A percentile compares a stretch with the other conserved stretches of the same genome.
These are phyloP conservation scores for Synanthedon vespiformis DNA, from an alignment of 2,888 invertebrate genomes.

Conservation along the genomic window DNA sequence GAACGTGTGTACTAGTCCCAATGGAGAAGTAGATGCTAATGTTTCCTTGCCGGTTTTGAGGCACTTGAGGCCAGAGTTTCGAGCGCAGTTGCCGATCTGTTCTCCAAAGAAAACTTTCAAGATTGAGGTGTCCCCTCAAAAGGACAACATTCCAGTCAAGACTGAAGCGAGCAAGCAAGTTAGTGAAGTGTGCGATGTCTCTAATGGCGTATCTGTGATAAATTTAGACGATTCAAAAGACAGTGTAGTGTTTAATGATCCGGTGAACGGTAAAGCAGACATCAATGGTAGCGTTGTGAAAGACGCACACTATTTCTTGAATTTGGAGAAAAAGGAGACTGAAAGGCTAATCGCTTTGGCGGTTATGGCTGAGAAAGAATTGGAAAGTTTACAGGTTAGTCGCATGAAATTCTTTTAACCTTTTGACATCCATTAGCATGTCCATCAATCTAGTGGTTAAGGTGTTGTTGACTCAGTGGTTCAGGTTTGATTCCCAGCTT, in stretches of 20 bases:
- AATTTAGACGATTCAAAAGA: constrained; percentile 30
- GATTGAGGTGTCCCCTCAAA: constrained; percentile 41
- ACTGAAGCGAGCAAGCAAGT: constrained; percentile 23
- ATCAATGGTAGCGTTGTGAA: constrained; percentile 55
- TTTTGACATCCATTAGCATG: background rate
- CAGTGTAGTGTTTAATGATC: constrained; percentile 18
- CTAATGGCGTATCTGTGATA: constrained; percentile 56
- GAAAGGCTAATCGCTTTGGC: constrained; percentile 76
- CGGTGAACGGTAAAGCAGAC: constrained; percentile 17
- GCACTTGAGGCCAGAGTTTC: constrained; percentile 86
- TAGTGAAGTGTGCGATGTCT: constrained; percentile 19
- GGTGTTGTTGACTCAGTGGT: too few relatives aligned
- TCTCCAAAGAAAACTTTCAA: constrained; percentile 69
- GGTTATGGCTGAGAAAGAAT: constrained; percentile 76
- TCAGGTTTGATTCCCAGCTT: too few relatives aligned
- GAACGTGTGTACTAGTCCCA: constrained; percentile 35
- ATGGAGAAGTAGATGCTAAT: constrained; percentile 29
- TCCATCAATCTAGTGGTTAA: too few relatives aligned
- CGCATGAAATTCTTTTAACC: background rate
- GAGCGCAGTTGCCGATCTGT: constrained; percentile 82
- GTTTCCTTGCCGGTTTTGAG: constrained; percentile 79
- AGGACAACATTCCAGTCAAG: constrained; percentile 46
- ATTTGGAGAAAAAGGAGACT: constrained; percentile 80
- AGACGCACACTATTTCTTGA: constrained; percentile 84
- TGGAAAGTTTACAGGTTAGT: constrained; percentile 66